Evolutionary conservation across 2,888 invertebrate genomes (phyloP), one percentile per base, ranked within the genome.

Genomic region (Epinotia ramella): DNA sequence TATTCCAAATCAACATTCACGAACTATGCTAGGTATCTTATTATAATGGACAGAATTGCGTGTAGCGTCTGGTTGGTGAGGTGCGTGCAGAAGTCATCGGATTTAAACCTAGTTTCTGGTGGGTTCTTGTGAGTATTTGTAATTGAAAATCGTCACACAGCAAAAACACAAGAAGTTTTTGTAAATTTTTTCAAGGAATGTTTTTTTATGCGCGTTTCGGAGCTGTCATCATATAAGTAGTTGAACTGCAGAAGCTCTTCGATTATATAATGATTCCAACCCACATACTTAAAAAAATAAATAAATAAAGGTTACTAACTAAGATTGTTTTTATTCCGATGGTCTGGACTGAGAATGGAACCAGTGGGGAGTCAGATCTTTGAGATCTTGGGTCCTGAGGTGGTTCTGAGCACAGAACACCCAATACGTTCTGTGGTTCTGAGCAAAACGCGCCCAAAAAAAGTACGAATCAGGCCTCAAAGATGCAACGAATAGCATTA

Each of bases 41-140:
- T 78, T 80, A 85, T 92, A 94, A 91, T 94, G 94, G 94, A 94
- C 94, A 94, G 94, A 93, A 89, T 94, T 93, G 94, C 94, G 87
- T 91, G 90, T 92, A 89, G 93, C 92, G 91, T 93, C 90, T 88
- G 73, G 78, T 81, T 84, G 84, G 86, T 81, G 82, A 85, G 86
- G 82, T 81, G 88, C 86, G 88, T 64, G 74, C 64, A 66, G 49
- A 20, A 73, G 33, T 24, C 9, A 28, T 59, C 18, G 2, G 7
- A 40, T 11, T 11, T 53, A 16, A 18, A 66, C 11, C 66, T 28
- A 66, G 66, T 53, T 66, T 6, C 4, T 9, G 13, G 6, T 67
- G 12, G 56, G 18, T 44, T 12, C n/a, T 16, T 11, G 12, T 2
- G n/a, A n/a, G n/a, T 59, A 44, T 20, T 11, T 68, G 57, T 20